Conservation (phyloP, 2,888 invertebrate species). For the Protonemura montana region DNA sequence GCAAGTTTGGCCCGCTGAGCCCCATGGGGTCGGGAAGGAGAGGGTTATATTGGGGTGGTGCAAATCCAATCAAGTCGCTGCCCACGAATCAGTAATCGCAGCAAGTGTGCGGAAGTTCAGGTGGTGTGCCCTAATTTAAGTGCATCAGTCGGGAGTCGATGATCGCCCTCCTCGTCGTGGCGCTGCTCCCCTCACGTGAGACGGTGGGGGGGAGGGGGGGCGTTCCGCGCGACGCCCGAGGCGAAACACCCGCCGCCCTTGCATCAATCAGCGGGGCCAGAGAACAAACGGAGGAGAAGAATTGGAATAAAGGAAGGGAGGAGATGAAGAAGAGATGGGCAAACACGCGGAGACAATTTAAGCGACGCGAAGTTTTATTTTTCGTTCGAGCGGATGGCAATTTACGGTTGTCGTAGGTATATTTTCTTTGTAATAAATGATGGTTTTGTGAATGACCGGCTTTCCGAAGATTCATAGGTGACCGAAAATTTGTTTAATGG, state of each 20-base stretch:
- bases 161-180: no score
- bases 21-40: neutral
- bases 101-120: neutral
- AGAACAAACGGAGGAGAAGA: constrained; percentile 45
- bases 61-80: neutral
- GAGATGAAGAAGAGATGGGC: constrained; percentile 44
- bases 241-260: constrained; percentile 46
- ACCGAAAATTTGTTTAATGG: neutral
- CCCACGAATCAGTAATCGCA: neutral
- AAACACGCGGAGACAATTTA: constrained; percentile 44
- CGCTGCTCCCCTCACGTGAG: no score
- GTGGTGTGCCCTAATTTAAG: constrained; percentile 7
- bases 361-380: constrained; percentile 8
- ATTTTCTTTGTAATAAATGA: neutral
- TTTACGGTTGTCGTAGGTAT: neutral
- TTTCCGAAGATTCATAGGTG: neutral
- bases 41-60: neutral
- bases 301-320: constrained; percentile 40
- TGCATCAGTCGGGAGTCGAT: neutral
- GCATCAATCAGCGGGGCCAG: constrained; percentile 49
- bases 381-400: neutral
- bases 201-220: no score
- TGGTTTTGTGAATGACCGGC: neutral
- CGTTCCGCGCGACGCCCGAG: neutral
- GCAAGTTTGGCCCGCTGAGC: neutral